Conservation (phyloP, 2,888 invertebrate species). For the Tethea ocularis region DNA sequence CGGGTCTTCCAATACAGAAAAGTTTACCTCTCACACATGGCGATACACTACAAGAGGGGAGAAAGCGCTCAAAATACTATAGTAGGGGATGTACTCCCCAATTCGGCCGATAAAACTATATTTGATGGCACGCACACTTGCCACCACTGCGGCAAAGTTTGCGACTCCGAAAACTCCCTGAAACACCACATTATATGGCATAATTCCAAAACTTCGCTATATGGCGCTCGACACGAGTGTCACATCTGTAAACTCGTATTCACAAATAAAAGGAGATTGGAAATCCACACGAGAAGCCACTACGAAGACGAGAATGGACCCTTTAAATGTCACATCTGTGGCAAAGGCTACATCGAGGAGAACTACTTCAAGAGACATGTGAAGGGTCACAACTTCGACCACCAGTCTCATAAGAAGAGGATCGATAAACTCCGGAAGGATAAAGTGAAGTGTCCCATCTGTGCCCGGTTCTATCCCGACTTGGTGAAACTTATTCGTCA, state of each 20-base stretch:
- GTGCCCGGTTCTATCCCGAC: constrained; percentile 69
- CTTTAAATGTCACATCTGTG: constrained; percentile 77
- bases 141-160: constrained; percentile 72
- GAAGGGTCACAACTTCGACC: constrained; percentile 81
- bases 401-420: constrained; percentile 68
- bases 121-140: constrained; percentile 70
- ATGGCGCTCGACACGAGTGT: constrained; percentile 75
- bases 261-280: constrained; percentile 72
- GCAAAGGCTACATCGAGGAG: constrained; percentile 80
- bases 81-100: constrained; percentile 52
- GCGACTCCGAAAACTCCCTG: constrained; percentile 70
- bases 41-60: constrained; percentile 74
- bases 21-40: constrained; percentile 77
- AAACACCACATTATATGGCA: constrained; percentile 77
- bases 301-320: constrained; percentile 80
- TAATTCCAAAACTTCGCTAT: constrained; percentile 69
- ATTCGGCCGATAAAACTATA: constrained; percentile 36
- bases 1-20: constrained; percentile 71
- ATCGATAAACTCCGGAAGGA: constrained; percentile 69
- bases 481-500: constrained; percentile 75
- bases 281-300: constrained; percentile 75
- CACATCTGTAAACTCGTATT: constrained; percentile 74
- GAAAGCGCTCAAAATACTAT: constrained; percentile 68
- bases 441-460: constrained; percentile 77
- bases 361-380: constrained; percentile 75